Evolutionary conservation across 2,113 vertebrate species (phyloP).

Genomic region (Syngnathoides biaculeatus): DNA sequence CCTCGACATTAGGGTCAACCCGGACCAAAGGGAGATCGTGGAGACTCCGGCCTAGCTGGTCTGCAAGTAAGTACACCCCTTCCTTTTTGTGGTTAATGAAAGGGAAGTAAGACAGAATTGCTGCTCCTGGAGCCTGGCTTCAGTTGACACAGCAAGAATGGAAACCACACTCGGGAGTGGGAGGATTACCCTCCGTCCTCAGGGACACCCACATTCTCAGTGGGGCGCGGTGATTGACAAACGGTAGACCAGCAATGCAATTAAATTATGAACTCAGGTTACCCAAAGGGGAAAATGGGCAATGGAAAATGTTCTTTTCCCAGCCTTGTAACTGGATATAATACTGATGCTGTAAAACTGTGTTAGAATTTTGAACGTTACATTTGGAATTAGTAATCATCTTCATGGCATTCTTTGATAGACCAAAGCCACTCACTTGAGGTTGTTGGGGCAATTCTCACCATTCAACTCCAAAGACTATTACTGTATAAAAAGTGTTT

Average conservation of each 20-base stretch:
- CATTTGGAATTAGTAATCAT: not conserved
- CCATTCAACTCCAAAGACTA: not conserved
- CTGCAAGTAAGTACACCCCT: slow-evolving; percentile 68
- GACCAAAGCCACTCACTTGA: not conserved
- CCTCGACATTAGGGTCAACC: slow-evolving; percentile 79
- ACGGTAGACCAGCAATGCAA: slow-evolving; percentile 41
- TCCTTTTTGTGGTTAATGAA: slow-evolving; percentile 58
- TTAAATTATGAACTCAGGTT: slow-evolving; percentile 52
- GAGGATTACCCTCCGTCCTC: slow-evolving; percentile 55
- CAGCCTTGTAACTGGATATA: slow-evolving; percentile 34
- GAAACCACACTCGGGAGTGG: slow-evolving; percentile 61
- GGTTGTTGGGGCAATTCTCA: too few relatives aligned
- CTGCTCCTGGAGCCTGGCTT: slow-evolving; percentile 57
- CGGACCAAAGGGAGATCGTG: slow-evolving; percentile 91
- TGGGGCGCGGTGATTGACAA: slow-evolving; percentile 56
- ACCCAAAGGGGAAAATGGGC: slow-evolving; percentile 35
- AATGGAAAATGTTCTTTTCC: slow-evolving; percentile 47
- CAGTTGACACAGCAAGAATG: slow-evolving; percentile 43
- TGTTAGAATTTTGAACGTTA: not conserved
- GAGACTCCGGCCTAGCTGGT: slow-evolving; percentile 85
- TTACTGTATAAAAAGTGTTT: not conserved
- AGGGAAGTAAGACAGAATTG: slow-evolving; percentile 52
- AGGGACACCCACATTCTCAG: slow-evolving; percentile 38
- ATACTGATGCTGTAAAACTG: slow-evolving; percentile 11
- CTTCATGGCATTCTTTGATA: not conserved